These are phyloP conservation scores for Rhogogaster chlorosoma DNA, from an alignment of 2,888 invertebrate species.

Conservation along the genomic window DNA sequence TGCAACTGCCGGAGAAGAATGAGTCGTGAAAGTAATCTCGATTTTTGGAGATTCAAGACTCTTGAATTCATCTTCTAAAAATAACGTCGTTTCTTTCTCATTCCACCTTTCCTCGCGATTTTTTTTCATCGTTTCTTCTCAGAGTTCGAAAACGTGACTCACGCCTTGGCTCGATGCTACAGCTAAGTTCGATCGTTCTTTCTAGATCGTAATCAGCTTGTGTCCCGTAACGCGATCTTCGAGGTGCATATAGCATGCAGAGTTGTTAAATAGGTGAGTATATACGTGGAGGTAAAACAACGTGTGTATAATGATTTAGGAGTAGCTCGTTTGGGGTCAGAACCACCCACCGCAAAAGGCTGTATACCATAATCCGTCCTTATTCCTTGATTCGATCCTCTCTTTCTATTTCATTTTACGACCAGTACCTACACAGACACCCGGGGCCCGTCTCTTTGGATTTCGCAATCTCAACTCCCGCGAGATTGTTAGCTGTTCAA, in stretches of 20 bases:
- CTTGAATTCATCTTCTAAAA: background rate
- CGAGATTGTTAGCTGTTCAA: slow-evolving; percentile 30
- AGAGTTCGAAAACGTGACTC: background rate
- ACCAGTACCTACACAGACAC: background rate
- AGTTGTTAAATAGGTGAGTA: background rate
- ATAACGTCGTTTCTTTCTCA: background rate
- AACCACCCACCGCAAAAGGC: slow-evolving; percentile 45
- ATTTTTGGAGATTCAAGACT: background rate
- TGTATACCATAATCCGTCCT: slow-evolving; percentile 26
- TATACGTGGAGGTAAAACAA: background rate
- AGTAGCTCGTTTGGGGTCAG: slow-evolving; percentile 29
- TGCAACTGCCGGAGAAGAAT: background rate
- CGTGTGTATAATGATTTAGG: slow-evolving; percentile 37
- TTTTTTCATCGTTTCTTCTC: background rate
- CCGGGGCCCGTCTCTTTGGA: background rate
- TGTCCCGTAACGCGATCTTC: slow-evolving; percentile 2
- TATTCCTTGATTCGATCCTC: slow-evolving; percentile 46
- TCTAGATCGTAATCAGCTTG: background rate
- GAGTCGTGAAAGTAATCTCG: background rate
- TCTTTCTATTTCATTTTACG: slow-evolving; percentile 50
- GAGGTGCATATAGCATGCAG: background rate
- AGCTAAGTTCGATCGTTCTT: background rate
- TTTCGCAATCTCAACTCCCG: slow-evolving; percentile 44
- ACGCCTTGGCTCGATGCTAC: background rate
- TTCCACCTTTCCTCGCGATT: background rate